Percentiles rank a stretch among this genome's conserved stretches.
phyloP scores from a whole-genome alignment of 1,140 invertebrate genomes.

The Oncopeltus fasciatus region DNA sequence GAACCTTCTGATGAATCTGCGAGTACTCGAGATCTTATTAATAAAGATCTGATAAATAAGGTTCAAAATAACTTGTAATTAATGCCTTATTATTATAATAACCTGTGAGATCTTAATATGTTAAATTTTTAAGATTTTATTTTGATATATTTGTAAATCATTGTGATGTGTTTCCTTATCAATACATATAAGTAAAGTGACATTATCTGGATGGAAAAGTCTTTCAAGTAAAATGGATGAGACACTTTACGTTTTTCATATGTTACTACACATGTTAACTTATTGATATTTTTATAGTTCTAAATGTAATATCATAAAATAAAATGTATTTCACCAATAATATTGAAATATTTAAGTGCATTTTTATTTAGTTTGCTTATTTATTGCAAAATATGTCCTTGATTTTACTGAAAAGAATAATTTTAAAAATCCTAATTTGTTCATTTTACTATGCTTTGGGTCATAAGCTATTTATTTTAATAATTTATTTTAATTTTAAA shows the following conservation, averaged over 20 bases:
- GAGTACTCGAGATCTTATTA: neutral
- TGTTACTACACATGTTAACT: neutral
- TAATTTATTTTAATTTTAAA: neutral
- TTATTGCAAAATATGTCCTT: neutral
- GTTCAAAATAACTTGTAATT: neutral
- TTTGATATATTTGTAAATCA: neutral
- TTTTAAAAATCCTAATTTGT: neutral
- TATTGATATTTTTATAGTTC: neutral
- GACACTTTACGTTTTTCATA: neutral
- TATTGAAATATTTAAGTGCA: neutral
- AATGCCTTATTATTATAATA: neutral
- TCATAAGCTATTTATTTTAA: neutral
- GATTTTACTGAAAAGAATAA: neutral
- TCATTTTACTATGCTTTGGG: neutral
- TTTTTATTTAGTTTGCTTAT: neutral
- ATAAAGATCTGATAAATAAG: neutral
- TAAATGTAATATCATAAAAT: neutral
- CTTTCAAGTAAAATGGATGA: neutral
- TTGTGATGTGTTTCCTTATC: neutral
- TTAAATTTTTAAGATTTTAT: neutral
- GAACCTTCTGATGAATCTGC: neutral
- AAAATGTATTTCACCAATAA: neutral
- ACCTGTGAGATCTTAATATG: neutral
- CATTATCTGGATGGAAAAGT: neutral
- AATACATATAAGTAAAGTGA: neutral